These are phyloP conservation scores for Epizoanthus rinbou DNA, from an alignment of 92 coral and sea anemone genomes.

Conservation along the genomic window DNA sequence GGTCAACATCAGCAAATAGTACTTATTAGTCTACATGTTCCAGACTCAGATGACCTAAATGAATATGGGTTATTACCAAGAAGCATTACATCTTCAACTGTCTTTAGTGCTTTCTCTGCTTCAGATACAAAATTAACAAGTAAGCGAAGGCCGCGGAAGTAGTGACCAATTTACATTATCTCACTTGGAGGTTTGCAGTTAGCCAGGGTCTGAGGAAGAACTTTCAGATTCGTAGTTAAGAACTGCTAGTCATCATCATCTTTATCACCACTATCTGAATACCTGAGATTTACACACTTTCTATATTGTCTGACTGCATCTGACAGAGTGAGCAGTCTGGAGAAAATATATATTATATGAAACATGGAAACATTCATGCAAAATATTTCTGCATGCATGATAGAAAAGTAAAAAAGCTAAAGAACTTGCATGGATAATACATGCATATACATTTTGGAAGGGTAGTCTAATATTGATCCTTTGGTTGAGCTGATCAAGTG, in stretches of 20 bases:
- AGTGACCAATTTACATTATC: constrained; percentile 2
- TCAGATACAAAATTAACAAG: constrained; percentile 2
- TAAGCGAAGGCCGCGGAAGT: neutral
- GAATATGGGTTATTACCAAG: constrained; percentile 5
- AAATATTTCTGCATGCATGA: no score
- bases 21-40: neutral
- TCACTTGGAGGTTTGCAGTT: neutral
- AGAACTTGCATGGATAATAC: no score
- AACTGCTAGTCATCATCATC: no score
- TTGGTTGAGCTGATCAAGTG: neutral
- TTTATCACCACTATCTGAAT: no score
- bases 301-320: no score
- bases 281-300: no score
- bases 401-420: no score
- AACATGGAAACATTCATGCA: no score
- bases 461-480: neutral
- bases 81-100: constrained; percentile 4
- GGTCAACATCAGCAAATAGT: no score
- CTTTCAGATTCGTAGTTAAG: neutral
- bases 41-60: constrained; percentile 6
- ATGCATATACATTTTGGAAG: no score
- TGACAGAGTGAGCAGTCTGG: no score
- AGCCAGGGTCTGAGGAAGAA: neutral
- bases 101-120: constrained; percentile 12
- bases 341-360: no score